These are phyloP conservation scores for Pseudolaguvia tuberculata DNA, from an alignment of 2,113 vertebrate genomes.

Conservation along the genomic window DNA sequence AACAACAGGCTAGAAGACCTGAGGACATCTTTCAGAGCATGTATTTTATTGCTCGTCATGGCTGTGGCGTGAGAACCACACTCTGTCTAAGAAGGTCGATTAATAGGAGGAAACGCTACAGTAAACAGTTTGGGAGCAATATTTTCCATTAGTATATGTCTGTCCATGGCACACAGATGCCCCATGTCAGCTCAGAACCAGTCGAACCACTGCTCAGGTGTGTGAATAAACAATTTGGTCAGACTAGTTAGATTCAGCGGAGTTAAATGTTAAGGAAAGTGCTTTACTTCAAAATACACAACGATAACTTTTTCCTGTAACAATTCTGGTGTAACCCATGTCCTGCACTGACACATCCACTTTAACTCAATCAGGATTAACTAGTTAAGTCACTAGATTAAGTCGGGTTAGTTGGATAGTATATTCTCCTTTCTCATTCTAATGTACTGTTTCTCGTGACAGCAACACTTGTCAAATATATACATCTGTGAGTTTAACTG, in stretches of 20 bases:
- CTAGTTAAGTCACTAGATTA: no score
- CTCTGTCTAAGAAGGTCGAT: neutral
- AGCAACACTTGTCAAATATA: neutral
- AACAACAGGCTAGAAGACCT: neutral
- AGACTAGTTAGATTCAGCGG: neutral
- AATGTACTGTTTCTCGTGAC: neutral
- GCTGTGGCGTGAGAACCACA: neutral
- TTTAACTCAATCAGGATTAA: neutral
- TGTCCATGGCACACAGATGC: neutral
- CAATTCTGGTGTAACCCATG: neutral
- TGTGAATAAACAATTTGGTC: constrained; percentile 13
- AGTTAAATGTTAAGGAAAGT: no score
- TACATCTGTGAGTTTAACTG: neutral
- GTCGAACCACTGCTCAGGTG: neutral
- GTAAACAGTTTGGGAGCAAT: neutral
- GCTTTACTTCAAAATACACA: no score
- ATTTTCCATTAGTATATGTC: neutral
- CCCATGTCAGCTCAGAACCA: neutral
- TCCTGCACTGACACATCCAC: neutral
- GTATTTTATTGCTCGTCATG: neutral
- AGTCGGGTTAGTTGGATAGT: neutral
- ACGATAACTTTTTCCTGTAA: neutral
- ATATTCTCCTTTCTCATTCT: no score
- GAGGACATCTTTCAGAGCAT: neutral
- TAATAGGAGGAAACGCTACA: neutral